Evolutionary conservation across 2,797 vertebrate genomes (phyloP), one percentile per base, ranked within the genome.

Genomic region (Morus bassanus): DNA sequence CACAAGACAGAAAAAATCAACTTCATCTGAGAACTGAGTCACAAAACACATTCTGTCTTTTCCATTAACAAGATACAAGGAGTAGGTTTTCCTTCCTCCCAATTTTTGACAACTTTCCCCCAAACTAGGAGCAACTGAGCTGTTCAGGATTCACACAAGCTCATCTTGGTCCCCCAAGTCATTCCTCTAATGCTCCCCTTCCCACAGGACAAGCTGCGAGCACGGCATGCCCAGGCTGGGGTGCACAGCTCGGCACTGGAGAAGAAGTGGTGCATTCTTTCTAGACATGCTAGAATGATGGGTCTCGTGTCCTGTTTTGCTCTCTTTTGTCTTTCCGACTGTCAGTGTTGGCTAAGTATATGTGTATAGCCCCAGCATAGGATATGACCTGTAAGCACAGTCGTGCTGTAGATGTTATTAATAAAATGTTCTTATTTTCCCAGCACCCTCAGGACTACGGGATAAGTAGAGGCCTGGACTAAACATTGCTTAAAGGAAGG

Each of bases 151-250:
- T 56, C 39, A 51, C 22, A 24, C 12, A 72, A 53, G 61, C 17
- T 65, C 3, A 1, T 67, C n/a, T 37, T 54, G 57, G 33, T 59
- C 4, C 24, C 17, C 41, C n/a, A 39, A 24, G 30, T 13, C 22
- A 48, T 85, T 61, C 39, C 30, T 25, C 33, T 63, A 37, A 45
- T 2, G 5, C 16, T 82, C 9, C 11, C 13, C 51, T 51, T 82
- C 37, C 33, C 9, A 6, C 72, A 84, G 65, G n/a, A 43, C 21
- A 74, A 39, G 16, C 45, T 37, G 45, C 0, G 1, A n/a, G 30
- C 0, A 0, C 7, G n/a, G 45, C 23, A 13, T n/a, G 2, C 15
- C 37, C 2, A 1, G 14, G 23, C 35, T 80, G 61, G 31, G 24
- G 9, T 65, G 12, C 2, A 0, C 3, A 6, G 8, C 15, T 53